Base-by-base conservation (phyloP, 1,140 invertebrate species). In the Anagrus nilaparvatae region DNA sequence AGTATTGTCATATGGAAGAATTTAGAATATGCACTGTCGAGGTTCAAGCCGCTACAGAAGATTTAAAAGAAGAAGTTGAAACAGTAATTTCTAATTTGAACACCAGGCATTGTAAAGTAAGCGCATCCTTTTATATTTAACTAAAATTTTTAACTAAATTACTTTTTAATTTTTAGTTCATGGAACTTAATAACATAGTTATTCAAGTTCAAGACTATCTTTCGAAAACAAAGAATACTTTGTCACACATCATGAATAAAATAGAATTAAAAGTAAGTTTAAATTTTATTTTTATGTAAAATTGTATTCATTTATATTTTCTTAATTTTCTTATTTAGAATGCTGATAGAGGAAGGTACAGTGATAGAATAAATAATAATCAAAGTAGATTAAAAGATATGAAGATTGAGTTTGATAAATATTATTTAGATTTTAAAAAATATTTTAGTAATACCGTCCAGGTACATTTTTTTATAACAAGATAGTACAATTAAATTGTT, bases 1-100 rank as follows among this genome's bases (percentile, higher is more conserved):
- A 66, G 37, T 66, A 60, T 30, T 54, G 52, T 17, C 55, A 59
- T 40, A 69, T 67, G 65, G 62, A 62, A 49, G 58, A 66, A 55
- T 65, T 64, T 39, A 49, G 59, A 50, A 28, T 63, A 12, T 67
- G 64, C 18, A 63, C 63, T 21, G 58, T 65, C 4, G 65, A 67
- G 44, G 61, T 59, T 16, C 66, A 69, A 55, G 56, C 62, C 23
- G 57, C 61, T 13, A 61, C 58, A 13, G 61, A 69, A 53, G 63
- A 67, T 46, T 59, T 69, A n/a, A 50, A 47, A 5, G 64, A 69
- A 48, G 63, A 65, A 54, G 55, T 61, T 17, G 54, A 49, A 31
- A 43, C 45, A 3, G 48, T 67, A 38, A 46, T 59, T 42, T 52
- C 44, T 4, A 56, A 53, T 40, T 61, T 69, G 24, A 53, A 50